phyloP scores from a whole-genome alignment of 2,113 vertebrate species.

The Rousettus leschenaultii region DNA sequence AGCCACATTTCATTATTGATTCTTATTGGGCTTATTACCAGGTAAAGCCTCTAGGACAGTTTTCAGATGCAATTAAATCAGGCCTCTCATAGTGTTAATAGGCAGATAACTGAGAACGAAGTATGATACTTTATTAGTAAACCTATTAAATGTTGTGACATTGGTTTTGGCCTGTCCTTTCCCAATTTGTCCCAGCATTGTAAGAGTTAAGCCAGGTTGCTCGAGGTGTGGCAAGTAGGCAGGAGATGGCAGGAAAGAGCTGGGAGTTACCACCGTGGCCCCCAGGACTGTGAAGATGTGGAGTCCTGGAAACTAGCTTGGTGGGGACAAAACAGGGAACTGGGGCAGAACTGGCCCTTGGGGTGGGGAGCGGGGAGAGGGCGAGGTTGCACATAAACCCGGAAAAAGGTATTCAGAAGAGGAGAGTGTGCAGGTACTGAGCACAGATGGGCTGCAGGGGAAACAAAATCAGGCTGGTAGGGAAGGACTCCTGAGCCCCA shows the following conservation, averaged over 20 bases:
- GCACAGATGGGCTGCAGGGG: background rate
- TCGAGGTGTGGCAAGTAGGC: background rate
- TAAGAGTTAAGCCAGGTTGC: background rate
- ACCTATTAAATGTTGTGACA: background rate
- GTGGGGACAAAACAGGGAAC: background rate
- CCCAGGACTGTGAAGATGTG: background rate
- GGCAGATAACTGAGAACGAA: background rate
- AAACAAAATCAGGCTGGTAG: background rate
- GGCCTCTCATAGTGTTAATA: background rate
- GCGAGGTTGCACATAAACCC: background rate
- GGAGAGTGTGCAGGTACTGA: background rate
- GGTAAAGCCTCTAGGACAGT: background rate
- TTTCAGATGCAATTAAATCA: background rate
- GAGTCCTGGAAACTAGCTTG: background rate
- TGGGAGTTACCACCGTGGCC: background rate
- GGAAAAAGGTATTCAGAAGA: background rate
- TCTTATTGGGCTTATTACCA: background rate
- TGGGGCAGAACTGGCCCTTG: background rate
- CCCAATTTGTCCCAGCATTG: fast-evolving
- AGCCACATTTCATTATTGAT: background rate
- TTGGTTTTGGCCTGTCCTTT: background rate
- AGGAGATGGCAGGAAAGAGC: slow-evolving; percentile 68
- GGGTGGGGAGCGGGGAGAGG: background rate
- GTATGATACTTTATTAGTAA: background rate
- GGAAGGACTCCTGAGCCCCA: background rate